phyloP scores from a whole-genome alignment of 2,797 vertebrate species.

The Sternotherus odoratus region DNA sequence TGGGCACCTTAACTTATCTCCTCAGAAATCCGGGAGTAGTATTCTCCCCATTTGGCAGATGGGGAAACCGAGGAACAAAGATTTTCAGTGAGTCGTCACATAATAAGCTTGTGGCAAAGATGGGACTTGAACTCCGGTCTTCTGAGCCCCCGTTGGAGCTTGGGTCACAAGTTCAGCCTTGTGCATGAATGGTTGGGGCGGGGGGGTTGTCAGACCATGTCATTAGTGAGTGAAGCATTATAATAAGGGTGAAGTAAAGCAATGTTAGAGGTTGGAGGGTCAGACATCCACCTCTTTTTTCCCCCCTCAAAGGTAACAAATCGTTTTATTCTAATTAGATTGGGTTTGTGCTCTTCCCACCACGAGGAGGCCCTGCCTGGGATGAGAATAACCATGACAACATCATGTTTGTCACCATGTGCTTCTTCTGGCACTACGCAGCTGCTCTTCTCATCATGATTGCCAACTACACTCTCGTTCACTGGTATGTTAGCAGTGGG shows the following conservation, averaged over 20 bases:
- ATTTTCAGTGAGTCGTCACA: background rate
- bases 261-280: background rate
- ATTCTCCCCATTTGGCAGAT: background rate
- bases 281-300: background rate
- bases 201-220: background rate
- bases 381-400: slow-evolving; percentile 83
- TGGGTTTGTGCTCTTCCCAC: slow-evolving; percentile 91
- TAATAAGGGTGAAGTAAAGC: background rate
- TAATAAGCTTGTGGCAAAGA: background rate
- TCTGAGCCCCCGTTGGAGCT: rapidly evolving
- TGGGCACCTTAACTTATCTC: too few relatives aligned
- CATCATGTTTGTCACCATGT: slow-evolving; percentile 96
- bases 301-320: background rate
- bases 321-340: slow-evolving; percentile 82
- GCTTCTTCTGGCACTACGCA: slow-evolving; percentile 95
- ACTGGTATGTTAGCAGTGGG: slow-evolving; percentile 81
- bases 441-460: slow-evolving; percentile 79
- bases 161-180: rapidly evolving
- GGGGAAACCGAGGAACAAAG: background rate
- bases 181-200: too few relatives aligned
- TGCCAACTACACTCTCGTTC: slow-evolving; percentile 77
- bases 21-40: background rate
- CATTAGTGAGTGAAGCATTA: rapidly evolving
- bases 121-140: background rate
- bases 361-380: slow-evolving; percentile 85